Conservation (phyloP, 2,888 invertebrate genomes). For the Dryococelus australis region DNA sequence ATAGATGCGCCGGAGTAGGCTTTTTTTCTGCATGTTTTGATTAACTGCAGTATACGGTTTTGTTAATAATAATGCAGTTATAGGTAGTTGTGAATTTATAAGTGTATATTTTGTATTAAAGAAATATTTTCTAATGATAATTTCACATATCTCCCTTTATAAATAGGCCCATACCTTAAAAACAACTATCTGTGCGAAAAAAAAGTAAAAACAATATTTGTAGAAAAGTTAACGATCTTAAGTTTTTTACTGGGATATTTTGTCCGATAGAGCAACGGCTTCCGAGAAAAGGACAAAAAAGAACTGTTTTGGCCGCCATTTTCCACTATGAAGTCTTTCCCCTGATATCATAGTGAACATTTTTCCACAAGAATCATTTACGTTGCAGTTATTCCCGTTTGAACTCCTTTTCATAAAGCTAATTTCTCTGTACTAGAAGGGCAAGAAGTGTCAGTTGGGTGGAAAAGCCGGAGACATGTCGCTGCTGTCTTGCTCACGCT, state of each 20-base stretch:
- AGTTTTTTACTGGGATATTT: background rate
- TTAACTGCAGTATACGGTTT: too few species aligned
- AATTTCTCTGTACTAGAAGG: too few species aligned
- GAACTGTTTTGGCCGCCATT: background rate
- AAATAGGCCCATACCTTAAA: background rate
- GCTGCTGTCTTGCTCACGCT: too few species aligned
- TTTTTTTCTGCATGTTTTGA: too few species aligned
- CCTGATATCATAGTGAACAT: background rate
- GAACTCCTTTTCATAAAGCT: too few species aligned
- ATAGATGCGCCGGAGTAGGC: too few species aligned
- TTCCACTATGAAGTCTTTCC: background rate
- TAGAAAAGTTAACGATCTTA: background rate
- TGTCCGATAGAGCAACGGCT: background rate
- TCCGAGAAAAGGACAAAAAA: background rate
- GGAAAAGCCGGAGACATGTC: too few species aligned
- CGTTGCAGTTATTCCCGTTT: background rate
- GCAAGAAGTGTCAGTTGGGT: too few species aligned
- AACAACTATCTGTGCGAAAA: background rate
- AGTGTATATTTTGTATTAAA: too few species aligned
- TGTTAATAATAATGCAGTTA: too few species aligned
- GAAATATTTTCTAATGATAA: too few species aligned
- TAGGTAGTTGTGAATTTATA: too few species aligned
- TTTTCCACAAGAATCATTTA: background rate
- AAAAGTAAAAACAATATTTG: background rate
- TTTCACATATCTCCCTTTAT: background rate